These are phyloP conservation scores for Falcaria lacertinaria DNA, from an alignment of 2,888 invertebrate genomes.

Conservation along the genomic window DNA sequence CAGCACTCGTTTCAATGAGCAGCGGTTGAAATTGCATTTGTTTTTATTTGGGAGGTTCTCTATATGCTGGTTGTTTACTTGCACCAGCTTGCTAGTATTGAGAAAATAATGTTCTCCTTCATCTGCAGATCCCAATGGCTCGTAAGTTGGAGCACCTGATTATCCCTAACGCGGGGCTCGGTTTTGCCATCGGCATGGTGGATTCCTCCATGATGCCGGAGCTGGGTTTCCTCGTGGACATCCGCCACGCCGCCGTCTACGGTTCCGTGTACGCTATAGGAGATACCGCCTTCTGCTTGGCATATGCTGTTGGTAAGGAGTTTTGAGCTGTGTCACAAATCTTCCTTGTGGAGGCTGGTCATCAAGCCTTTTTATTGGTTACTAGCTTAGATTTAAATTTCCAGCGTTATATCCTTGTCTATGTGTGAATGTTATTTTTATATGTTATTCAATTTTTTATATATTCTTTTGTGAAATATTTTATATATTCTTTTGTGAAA, in stretches of 20 bases:
- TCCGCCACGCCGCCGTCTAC: conserved; percentile 97
- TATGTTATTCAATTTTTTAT: too few species aligned
- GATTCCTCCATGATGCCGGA: conserved; percentile 99
- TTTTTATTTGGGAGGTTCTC: too few species aligned
- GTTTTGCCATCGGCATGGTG: conserved; percentile 99
- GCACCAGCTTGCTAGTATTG: too few species aligned
- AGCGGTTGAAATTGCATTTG: too few species aligned
- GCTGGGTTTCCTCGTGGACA: conserved; percentile 97
- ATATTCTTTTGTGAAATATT: too few species aligned
- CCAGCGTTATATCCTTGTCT: too few species aligned
- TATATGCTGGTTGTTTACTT: too few species aligned
- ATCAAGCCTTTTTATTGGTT: too few species aligned
- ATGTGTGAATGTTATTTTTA: too few species aligned
- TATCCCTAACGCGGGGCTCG: conserved; percentile 97
- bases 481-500: too few species aligned
- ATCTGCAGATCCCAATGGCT: conserved; percentile 93
- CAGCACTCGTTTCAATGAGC: too few species aligned
- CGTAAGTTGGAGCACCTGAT: conserved; percentile 94
- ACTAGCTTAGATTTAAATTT: too few species aligned
- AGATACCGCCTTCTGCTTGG: conserved; percentile 98
- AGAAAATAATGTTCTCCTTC: neutral
- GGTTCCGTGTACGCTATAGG: conserved; percentile 99
- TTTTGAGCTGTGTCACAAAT: neutral
- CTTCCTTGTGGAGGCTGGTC: neutral
- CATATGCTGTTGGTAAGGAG: conserved; percentile 94